Conservation (phyloP, 2,888 invertebrate species). For the Pseudococcus viburni region DNA sequence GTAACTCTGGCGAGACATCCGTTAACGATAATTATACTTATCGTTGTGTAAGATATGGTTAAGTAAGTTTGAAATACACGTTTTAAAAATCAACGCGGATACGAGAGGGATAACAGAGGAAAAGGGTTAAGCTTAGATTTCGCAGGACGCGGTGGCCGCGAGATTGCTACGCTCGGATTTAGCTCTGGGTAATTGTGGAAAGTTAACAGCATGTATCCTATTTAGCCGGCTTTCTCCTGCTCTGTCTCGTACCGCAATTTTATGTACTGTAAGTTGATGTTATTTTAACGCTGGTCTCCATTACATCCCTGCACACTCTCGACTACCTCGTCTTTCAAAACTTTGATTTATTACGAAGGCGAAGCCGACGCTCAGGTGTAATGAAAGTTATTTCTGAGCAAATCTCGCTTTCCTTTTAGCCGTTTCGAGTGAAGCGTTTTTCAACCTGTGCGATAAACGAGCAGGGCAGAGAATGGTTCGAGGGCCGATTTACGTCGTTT, state of each 20-base stretch:
- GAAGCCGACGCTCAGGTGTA: constrained; percentile 30
- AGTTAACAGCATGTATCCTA: constrained; percentile 58
- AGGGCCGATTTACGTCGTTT: constrained; percentile 12
- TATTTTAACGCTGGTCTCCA: constrained; percentile 53
- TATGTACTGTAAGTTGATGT: constrained; percentile 49
- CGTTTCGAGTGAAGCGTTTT: constrained; percentile 3
- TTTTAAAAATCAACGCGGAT: constrained; percentile 28
- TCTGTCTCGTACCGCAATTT: constrained; percentile 33
- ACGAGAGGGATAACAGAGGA: background rate
- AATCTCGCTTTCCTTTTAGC: constrained; percentile 47
- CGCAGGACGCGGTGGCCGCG: background rate
- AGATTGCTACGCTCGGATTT: constrained; percentile 35
- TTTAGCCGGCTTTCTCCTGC: constrained; percentile 28
- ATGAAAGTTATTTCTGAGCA: constrained; percentile 47
- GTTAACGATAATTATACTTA: constrained; percentile 46
- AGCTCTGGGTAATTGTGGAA: constrained; percentile 57
- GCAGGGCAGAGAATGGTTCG: background rate
- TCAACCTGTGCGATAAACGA: background rate
- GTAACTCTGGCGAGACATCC: background rate
- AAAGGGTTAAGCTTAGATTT: constrained; percentile 27
- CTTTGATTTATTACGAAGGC: constrained; percentile 53
- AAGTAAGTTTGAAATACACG: constrained; percentile 38
- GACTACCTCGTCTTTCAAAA: constrained; percentile 31
- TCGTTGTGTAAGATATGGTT: constrained; percentile 33
- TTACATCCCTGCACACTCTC: background rate